Base-by-base conservation (phyloP, 1,140 invertebrate species). In the Drosophila elegans region DNA sequence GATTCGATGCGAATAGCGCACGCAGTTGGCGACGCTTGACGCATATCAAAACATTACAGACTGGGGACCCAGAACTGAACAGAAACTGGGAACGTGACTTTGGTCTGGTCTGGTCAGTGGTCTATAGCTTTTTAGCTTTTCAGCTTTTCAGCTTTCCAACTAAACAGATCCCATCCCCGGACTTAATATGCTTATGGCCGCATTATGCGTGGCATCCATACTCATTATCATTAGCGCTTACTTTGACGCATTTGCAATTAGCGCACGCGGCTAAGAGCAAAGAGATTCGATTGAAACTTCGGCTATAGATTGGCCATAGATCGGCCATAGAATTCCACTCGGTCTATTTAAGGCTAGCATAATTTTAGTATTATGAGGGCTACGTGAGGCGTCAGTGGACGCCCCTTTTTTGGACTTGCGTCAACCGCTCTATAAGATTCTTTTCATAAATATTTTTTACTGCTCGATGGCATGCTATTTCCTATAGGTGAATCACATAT, bases 121-220 rank as follows among this genome's bases (percentile, higher is more conserved):
- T 76, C 67, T 73, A 77, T 4, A 4, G 29, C 10, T 62, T 36
- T 62, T 27, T 4, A 4, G 29, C 10, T 62, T 36, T 62, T 27
- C 7, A 4, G 29, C 12, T 56, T 36, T 56, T 36, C 25, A 7
- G 11, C 59, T 42, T 34, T 27, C 29, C 38, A 60, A 29, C 53
- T 59, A 60, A 51, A 21, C 53, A 57, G 60, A 63, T 60, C 54
- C 25, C 12, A 32, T 32, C 29, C 59, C 57, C 66, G 34, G 57
- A 45, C 68, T 76, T 41, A 67, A 60, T 76, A 76, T 59, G 61
- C 59, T 61, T 67, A 78, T 66, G 39, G 53, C 54, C 52, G 51
- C 60, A 88, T 88, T 79, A 88, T 86, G 82, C 79, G 75, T 79
- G 83, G 71, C 84, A 86, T 79, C 75, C 63, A 88, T 88, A 86